These are phyloP conservation scores for Osmerus mordax DNA, from an alignment of 2,113 vertebrate genomes.

Conservation along the genomic window DNA sequence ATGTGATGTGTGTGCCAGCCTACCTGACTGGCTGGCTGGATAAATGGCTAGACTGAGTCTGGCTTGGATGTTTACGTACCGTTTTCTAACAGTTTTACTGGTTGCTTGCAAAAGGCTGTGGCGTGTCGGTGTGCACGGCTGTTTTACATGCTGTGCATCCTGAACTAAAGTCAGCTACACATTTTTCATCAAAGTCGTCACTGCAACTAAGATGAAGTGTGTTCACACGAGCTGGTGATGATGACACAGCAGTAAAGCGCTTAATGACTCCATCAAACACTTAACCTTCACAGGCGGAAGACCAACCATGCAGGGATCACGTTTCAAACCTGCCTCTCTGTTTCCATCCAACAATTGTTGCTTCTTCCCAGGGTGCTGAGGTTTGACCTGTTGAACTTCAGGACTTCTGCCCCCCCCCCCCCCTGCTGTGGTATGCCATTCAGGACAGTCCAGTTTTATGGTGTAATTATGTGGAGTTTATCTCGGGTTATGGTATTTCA, in stretches of 20 bases:
- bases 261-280: no score
- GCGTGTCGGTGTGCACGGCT: slow-evolving; percentile 17
- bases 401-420: slow-evolving; percentile 52
- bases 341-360: slow-evolving; percentile 6
- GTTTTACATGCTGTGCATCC: slow-evolving; percentile 25
- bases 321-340: no score
- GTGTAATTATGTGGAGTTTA: slow-evolving; percentile 58
- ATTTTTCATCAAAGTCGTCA: no score
- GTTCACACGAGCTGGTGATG: no score
- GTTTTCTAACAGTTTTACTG: no score
- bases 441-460: slow-evolving; percentile 52
- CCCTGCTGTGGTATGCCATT: slow-evolving; percentile 48
- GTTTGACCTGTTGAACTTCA: slow-evolving; percentile 48
- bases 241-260: no score
- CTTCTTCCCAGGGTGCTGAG: slow-evolving; percentile 33
- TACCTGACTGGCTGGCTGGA: slow-evolving; percentile 2
- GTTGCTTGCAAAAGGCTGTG: no score
- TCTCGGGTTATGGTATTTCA: slow-evolving; percentile 58
- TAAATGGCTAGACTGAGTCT: background rate
- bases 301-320: no score
- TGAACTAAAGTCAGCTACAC: slow-evolving; percentile 36
- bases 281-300: no score
- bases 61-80: background rate
- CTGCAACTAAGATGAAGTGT: no score
- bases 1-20: background rate